These are phyloP conservation scores for Dermochelys coriacea DNA, from an alignment of 2,797 vertebrate genomes.

Conservation along the genomic window DNA sequence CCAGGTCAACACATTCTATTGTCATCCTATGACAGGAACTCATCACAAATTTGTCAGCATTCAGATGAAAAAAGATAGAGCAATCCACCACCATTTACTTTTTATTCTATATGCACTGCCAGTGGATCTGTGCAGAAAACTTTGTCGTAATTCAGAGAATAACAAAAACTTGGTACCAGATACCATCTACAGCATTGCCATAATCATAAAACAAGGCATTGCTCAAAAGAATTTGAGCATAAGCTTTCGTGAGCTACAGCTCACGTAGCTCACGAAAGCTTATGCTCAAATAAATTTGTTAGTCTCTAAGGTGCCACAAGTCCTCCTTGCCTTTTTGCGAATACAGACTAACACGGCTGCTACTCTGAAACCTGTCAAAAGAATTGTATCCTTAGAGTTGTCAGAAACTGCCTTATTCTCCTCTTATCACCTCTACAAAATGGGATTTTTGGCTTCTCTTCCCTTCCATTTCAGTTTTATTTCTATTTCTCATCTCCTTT, in stretches of 20 bases:
- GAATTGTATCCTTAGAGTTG: background rate
- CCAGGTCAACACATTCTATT: background rate
- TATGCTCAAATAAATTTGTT: no score
- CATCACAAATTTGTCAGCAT: background rate
- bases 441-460: background rate
- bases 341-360: no score
- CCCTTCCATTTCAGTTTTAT: rapidly evolving
- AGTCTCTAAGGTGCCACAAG: no score
- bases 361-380: no score
- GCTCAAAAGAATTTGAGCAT: no score
- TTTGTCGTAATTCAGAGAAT: background rate
- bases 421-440: background rate
- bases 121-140: background rate
- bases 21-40: background rate
- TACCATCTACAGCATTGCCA: background rate
- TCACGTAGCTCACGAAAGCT: no score
- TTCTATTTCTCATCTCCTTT: background rate
- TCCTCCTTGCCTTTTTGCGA: no score
- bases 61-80: background rate
- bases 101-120: background rate
- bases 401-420: background rate
- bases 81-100: background rate
- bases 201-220: background rate
- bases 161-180: background rate
- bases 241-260: no score